phyloP scores from a whole-genome alignment of 2,888 invertebrate genomes.

The Nesidiocoris tenuis region DNA sequence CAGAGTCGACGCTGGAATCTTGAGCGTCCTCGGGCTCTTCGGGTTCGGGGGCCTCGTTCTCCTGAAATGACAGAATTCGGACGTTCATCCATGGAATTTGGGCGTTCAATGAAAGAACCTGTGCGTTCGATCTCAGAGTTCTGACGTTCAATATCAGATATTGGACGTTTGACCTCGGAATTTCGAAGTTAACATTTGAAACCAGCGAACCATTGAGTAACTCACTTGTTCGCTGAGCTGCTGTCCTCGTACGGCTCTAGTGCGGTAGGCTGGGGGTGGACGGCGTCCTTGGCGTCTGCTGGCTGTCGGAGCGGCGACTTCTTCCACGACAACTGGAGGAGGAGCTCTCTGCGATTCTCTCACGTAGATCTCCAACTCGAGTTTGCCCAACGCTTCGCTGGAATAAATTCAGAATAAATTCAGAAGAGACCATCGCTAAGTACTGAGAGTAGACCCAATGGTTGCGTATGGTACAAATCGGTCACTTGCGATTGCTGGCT shows the following conservation, averaged over 20 bases:
- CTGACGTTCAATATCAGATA: not conserved
- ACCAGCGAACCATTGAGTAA: not conserved
- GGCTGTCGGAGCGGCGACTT: conserved; percentile 59
- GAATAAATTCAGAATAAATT: too few species aligned
- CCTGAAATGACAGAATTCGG: too few species aligned
- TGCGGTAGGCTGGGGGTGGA: conserved; percentile 58
- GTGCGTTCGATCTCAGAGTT: too few species aligned
- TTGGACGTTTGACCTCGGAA: not conserved
- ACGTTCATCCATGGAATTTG: too few species aligned
- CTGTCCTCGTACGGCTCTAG: conserved; percentile 59
- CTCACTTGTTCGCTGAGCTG: conserved; percentile 34
- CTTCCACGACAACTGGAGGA: conserved; percentile 64
- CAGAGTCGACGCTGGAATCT: conserved; percentile 58
- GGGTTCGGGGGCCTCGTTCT: conserved; percentile 49
- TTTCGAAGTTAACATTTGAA: too few species aligned
- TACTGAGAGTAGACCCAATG: too few species aligned
- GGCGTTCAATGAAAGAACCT: too few species aligned
- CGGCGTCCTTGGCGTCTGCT: conserved; percentile 52
- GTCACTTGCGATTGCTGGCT: too few species aligned
- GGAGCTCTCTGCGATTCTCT: conserved; percentile 76
- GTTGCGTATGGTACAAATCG: too few species aligned
- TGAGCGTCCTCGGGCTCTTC: conserved; percentile 52
- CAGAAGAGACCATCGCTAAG: too few species aligned
- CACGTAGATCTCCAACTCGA: conserved; percentile 69
- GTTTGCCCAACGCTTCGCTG: conserved; percentile 55